Evolutionary conservation across 2,113 vertebrate genomes (phyloP), one percentile per base, ranked within the genome.

Genomic region (Prolemur simus): DNA sequence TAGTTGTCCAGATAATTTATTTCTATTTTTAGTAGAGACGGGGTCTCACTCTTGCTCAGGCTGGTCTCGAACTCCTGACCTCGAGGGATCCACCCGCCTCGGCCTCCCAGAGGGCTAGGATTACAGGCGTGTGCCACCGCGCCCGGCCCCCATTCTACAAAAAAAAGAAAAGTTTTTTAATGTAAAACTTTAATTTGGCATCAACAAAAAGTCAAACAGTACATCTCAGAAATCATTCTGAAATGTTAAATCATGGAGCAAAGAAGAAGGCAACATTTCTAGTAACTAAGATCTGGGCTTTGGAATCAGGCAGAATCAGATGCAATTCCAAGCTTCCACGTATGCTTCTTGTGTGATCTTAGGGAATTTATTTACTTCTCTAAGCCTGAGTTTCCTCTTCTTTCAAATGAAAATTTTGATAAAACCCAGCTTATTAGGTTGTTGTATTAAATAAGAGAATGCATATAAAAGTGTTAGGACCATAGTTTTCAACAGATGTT

Each of bases 181-280:
- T 83, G 45, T 8, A 47, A 81, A 87, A 78, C 32, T 87, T 81
- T 71, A 92, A 94, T 66, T 54, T 90, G 49, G n/a, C 9, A 77
- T 66, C 83, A 90, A 68, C 71, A 94, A 49, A 6, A 82, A 89
- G 63, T 12, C 25, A 94, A 87, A 83, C 52, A 27, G 1, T 37
- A 71, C 47, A 87, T 74, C 63, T 66, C 81, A 83, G 54, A 83
- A 90, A 73, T 84, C 42, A 96, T 83, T 92, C 25, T 90, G 80
- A 23, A 96, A 87, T 77, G 42, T 73, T 78, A 87, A 92, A 64
- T 37, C 45, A 87, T 47, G 25, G 45, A 83, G 8, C 27, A 68
- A 88, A 94, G 95, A 69, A 64, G 27, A 64, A 42, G 39, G 18
- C 12, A 56, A 60, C 25, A 77, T 83, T 87, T 8, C 32, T 73